Base-by-base conservation (phyloP, 2,113 vertebrate genomes). In the Polypterus senegalus region DNA sequence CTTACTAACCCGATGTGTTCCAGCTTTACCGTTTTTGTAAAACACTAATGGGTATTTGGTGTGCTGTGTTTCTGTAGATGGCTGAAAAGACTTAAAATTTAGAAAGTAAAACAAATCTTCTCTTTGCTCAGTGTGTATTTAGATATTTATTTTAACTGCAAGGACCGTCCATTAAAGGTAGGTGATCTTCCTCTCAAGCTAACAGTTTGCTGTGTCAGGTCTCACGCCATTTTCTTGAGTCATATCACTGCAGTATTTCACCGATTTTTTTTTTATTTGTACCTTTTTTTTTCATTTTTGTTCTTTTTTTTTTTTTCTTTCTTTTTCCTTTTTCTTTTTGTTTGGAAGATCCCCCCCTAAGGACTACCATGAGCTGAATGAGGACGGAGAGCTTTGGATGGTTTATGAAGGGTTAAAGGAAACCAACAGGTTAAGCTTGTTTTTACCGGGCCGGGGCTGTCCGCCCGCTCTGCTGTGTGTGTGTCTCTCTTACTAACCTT, bases 341-440 rank as follows among this genome's bases (percentile, higher is more conserved):
- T 72, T 73, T 85, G 83, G 90, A 91, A 97, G 96, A 89, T 85
- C 87, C 66, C 83, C 88, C 68, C 79, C 88, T 79, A 86, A 91
- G 86, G 92, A 97, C 82, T 90, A 73, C 83, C 91, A 88, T 85
- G 74, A 88, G 81, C 80, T 98, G 91, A 97, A 97, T 90, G 95
- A 98, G 90, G 94, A 98, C 61, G 92, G 92, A 85, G 94, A 97
- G 79, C 91, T 98, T 81, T 97, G 92, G 93, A 91, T 98, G 91
- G 94, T 90, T 84, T 96, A 97, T 92, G 89, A 97, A 91, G 94
- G 94, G 88, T 92, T 98, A 89, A 97, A 97, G 91, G 91, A 94
- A 86, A 89, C 94, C 82, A 93, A 92, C 93, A 98, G 94, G 94
- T 97, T 91, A 88, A 71, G 71, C 65, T 79, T 69, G 82, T 73